These are phyloP conservation scores for Amiota communis DNA, from an alignment of 2,888 invertebrate genomes.

Conservation along the genomic window DNA sequence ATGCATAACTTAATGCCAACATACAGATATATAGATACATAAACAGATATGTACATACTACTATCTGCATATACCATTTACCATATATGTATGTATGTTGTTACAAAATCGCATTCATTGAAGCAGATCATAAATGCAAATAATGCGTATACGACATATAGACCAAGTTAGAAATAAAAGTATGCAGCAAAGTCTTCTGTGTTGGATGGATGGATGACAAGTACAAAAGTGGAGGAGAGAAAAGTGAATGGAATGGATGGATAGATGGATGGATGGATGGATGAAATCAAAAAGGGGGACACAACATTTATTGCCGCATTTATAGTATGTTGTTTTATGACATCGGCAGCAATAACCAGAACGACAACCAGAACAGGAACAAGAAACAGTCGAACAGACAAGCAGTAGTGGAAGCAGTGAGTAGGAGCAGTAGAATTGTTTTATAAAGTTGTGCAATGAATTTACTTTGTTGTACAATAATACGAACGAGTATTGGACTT, in stretches of 20 bases:
- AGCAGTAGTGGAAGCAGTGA: not conserved
- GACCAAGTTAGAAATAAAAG: constrained; percentile 11
- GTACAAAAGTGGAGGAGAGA: constrained; percentile 48
- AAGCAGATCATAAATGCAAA: constrained; percentile 2
- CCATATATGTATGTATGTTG: too few species aligned
- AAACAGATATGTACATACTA: not conserved
- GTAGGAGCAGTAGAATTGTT: not conserved
- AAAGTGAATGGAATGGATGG: constrained; percentile 17
- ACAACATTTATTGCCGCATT: constrained; percentile 2
- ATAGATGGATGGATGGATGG: not conserved
- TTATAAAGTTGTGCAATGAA: too few species aligned
- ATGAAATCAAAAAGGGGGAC: not conserved
- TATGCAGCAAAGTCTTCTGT: too few species aligned
- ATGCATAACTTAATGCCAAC: constrained; percentile 16
- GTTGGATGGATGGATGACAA: constrained; percentile 42
- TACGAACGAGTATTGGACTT: too few species aligned
- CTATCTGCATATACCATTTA: not conserved
- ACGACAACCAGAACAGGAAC: constrained; percentile 15
- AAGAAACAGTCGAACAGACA: not conserved
- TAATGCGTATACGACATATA: constrained; percentile 5
- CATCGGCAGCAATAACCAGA: constrained; percentile 8
- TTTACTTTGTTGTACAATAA: too few species aligned
- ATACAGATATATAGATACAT: not conserved
- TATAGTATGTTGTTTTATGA: constrained; percentile 10
- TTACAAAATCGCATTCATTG: not conserved